Base-by-base conservation (phyloP, 2,888 invertebrate species). In the Listrodromus nycthemerus region DNA sequence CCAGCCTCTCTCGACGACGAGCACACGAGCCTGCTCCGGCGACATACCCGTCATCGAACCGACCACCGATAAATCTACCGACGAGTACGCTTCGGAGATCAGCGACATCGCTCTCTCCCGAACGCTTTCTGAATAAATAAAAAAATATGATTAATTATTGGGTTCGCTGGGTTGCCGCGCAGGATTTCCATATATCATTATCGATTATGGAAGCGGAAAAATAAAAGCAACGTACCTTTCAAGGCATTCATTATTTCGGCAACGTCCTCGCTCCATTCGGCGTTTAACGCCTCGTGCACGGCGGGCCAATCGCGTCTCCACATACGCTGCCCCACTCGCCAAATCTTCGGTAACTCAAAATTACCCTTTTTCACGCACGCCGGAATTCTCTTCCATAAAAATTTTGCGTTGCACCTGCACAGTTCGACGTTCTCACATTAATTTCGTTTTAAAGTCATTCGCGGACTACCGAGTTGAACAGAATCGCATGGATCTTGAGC, bases 371-470 rank as follows among this genome's bases (percentile, higher is more conserved):
- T 98, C 13, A 97, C 94, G 87, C 94, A 95, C 80, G 94, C 94
- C 6, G 98, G 98, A 90, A 98, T 98, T 89, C 98, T 95, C 93
- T 98, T 98, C 98, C 98, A 98, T 87, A 98, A 94, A 93, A 97
- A 97, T 93, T 98, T 98, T 0, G 98, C 98, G 95, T 97, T 97
- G 91, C 97, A 97, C 91, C 98, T 98, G 93, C 41, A 94, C 41
- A 94, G 94, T 21, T 21, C 10, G 24, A 55, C 24, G 13, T 24
- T 21, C 10, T 21, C 13, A 13, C 2, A 55, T 24, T 55, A 21
- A 21, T 8, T 0, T 24, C 3, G 10, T 55, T 2, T 24, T 4
- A 45, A 45, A 45, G 16, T 45, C 19, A 21, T 52, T 52, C 6
- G 5, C 41, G 16, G 41, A 45, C 2, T 16, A 16, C 41, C 16